Percentiles rank a stretch among this genome's conserved stretches.
Evolutionary conservation across 2,888 invertebrate genomes (phyloP).

Genomic region (Axea sp.): DNA sequence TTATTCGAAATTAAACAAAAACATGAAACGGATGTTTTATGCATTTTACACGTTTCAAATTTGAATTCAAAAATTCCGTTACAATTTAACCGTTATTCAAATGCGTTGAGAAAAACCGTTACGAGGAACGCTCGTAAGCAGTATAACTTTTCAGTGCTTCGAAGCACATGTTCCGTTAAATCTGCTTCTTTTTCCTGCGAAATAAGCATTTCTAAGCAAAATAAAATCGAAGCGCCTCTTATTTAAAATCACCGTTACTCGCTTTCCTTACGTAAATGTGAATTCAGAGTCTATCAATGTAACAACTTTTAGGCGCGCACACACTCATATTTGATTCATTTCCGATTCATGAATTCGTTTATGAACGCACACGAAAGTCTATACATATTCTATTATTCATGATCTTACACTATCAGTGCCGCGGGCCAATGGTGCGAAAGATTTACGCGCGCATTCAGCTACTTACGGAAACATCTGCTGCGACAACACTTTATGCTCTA

Average conservation of each 20-base stretch:
- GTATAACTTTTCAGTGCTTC: slow-evolving; percentile 1
- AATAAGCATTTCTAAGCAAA: slow-evolving; percentile 1
- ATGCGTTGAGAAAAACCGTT: neutral
- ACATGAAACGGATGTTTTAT: too few relatives aligned
- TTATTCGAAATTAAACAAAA: too few relatives aligned
- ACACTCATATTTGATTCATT: slow-evolving; percentile 18
- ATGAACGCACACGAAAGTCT: slow-evolving; percentile 36
- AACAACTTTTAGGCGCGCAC: slow-evolving; percentile 14
- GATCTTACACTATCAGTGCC: slow-evolving; percentile 43
- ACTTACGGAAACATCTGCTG: slow-evolving; percentile 39
- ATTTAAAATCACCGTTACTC: neutral
- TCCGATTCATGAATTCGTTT: slow-evolving; percentile 55
- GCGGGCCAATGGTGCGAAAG: slow-evolving; percentile 47
- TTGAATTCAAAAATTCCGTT: too few relatives aligned
- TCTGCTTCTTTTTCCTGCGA: neutral
- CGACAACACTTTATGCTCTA: neutral
- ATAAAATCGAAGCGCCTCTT: slow-evolving; percentile 7
- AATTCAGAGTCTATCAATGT: slow-evolving; percentile 22
- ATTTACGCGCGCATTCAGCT: slow-evolving; percentile 41
- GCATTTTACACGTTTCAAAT: too few relatives aligned
- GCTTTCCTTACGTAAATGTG: neutral
- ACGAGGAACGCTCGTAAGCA: neutral
- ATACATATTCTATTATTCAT: slow-evolving; percentile 58
- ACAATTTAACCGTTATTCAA: too few relatives aligned
- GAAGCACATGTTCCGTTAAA: slow-evolving; percentile 18